These are phyloP conservation scores for Notarius quadriscutis DNA, from an alignment of 2,113 vertebrate species.

Conservation along the genomic window DNA sequence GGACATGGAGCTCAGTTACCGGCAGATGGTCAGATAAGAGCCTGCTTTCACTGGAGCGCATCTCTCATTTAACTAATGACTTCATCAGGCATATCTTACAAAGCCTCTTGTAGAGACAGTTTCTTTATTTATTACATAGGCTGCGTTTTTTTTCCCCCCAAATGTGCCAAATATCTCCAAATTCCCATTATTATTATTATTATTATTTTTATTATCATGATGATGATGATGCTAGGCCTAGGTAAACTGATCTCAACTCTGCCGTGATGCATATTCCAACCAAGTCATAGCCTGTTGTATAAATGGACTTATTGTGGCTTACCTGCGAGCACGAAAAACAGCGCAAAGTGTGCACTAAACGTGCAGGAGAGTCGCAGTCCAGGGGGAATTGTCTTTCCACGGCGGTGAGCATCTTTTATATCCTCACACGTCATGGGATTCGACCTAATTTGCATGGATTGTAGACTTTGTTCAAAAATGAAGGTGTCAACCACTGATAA, in stretches of 20 bases:
- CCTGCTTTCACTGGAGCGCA: slow-evolving; percentile 14
- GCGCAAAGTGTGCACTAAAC: neutral
- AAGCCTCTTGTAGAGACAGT: neutral
- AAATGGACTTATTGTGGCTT: neutral
- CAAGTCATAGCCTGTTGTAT: neutral
- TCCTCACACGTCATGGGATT: slow-evolving; percentile 39
- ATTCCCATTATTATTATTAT: neutral
- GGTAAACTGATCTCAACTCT: neutral
- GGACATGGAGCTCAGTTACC: slow-evolving; percentile 69
- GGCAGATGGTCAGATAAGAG: slow-evolving; percentile 63
- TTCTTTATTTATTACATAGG: neutral
- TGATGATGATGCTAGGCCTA: neutral
- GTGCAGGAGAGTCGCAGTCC: slow-evolving; percentile 27
- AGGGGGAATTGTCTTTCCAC: slow-evolving; percentile 22
- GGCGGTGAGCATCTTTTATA: slow-evolving; percentile 67
- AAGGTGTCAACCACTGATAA: slow-evolving; percentile 62
- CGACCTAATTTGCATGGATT: slow-evolving; percentile 56
- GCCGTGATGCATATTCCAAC: neutral
- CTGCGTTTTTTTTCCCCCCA: neutral
- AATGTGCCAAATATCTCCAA: neutral
- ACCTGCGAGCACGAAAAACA: slow-evolving; percentile 39
- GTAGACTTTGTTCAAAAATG: slow-evolving; percentile 45
- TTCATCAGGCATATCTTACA: neutral
- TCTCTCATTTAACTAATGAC: neutral
- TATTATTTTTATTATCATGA: too few relatives aligned